Evolutionary conservation across 2,113 vertebrate species (phyloP).

Genomic region (Meriones unguiculatus): DNA sequence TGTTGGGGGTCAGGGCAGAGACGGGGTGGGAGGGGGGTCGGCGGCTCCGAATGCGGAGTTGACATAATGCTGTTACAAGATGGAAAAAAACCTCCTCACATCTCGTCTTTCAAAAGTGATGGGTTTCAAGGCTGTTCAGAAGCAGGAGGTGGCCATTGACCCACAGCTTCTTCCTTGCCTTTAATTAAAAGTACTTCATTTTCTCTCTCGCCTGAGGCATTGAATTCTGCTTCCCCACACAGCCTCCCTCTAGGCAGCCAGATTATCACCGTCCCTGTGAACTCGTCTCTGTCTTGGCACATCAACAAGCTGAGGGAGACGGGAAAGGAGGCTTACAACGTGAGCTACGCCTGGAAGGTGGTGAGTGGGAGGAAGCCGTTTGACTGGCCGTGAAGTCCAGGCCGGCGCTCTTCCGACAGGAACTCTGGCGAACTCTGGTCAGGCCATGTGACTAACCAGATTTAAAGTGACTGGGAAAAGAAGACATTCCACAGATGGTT

Average conservation of each 20-base stretch:
- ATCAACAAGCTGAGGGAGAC: slow-evolving; percentile 95
- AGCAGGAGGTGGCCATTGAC: slow-evolving; percentile 23
- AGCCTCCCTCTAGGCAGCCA: slow-evolving; percentile 99
- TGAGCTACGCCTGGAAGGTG: slow-evolving; percentile 99
- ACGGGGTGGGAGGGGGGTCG: background rate
- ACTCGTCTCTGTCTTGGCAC: slow-evolving; percentile 98
- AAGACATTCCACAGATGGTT: background rate
- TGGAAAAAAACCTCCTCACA: slow-evolving; percentile 36
- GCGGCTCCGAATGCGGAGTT: background rate
- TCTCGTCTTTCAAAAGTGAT: slow-evolving; percentile 55
- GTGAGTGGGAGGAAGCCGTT: slow-evolving; percentile 82
- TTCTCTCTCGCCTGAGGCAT: slow-evolving; percentile 73
- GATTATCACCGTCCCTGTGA: slow-evolving; percentile 95
- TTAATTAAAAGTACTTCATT: slow-evolving; percentile 71
- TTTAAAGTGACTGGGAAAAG: background rate
- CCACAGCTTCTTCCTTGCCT: slow-evolving; percentile 57
- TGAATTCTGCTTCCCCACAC: slow-evolving; percentile 73
- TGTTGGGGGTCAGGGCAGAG: background rate
- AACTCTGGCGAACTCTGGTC: background rate
- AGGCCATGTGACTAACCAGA: background rate
- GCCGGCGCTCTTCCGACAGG: rapidly evolving
- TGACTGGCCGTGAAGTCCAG: rapidly evolving
- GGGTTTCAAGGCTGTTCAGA: slow-evolving; percentile 48
- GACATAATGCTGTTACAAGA: slow-evolving; percentile 36
- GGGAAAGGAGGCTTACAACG: slow-evolving; percentile 95